Base-by-base conservation (phyloP, 2,888 invertebrate genomes). In the Ditula angustiorana region DNA sequence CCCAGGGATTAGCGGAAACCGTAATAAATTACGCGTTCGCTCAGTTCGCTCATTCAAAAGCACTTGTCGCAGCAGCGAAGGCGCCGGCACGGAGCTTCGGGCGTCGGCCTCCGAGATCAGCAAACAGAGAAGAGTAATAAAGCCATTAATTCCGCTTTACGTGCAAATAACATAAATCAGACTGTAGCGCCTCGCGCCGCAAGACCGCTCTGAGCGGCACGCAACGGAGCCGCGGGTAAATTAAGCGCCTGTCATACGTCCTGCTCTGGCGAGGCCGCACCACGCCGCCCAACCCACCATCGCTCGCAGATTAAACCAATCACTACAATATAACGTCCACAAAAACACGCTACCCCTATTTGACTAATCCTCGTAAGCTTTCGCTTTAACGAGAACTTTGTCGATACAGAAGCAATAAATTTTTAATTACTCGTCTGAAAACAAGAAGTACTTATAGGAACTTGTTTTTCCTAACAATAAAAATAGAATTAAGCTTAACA, bases 141-240 rank as follows among this genome's bases (percentile, higher is more conserved):
- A 88, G 88, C 87, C 90, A 91, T 92, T 92, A 92, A 92, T 92
- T 92, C 88, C 87, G 88, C 88, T 90, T 89, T 88, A 88, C 87
- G 88, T 88, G 89, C 88, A 91, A 92, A 90, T 88, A 90, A 88
- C 90, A 91, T 92, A 92, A 92, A 92, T 92, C 91, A 92, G 89
- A 85, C 80, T 86, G 86, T 82, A 86, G 81, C 85, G 83, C 82
- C 81, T 82, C 84, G 84, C 82, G 83, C 87, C 90, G 80, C 90
- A 88, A 87, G 86, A 86, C 81, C 83, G 85, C 83, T 79, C 78
- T 67, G 79, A 82, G 82, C 81, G 80, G 74, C 79, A 83, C 82
- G 82, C 85, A 78, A 77, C 77, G 74, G 71, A 78, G 82, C 82
- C 83, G 76, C 77, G 80, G 79, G 75, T 84, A 85, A 87, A 88